These are phyloP conservation scores for Dendronephthya gigantea DNA, from an alignment of 64 coral and sea anemone species.

Conservation along the genomic window DNA sequence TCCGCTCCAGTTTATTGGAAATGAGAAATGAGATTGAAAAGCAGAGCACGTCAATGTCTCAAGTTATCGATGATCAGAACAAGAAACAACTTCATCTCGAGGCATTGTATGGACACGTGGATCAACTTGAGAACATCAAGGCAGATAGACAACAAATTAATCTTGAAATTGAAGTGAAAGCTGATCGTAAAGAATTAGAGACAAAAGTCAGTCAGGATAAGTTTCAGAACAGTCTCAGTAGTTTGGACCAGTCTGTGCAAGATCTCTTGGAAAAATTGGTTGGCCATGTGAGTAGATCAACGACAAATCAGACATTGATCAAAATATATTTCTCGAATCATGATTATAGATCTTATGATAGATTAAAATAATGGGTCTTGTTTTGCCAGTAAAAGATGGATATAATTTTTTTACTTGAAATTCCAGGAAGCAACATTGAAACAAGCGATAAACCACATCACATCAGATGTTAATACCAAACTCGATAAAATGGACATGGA, in stretches of 20 bases:
- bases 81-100: slow-evolving; percentile 12
- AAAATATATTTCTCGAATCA: neutral
- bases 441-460: slow-evolving; percentile 3
- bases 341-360: no score
- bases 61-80: neutral
- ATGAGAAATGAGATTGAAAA: neutral
- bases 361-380: no score
- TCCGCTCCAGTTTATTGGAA: neutral
- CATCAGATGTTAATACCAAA: neutral
- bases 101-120: neutral
- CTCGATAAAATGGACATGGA: neutral
- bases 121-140: neutral
- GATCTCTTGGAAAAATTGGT: neutral
- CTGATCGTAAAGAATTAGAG: neutral
- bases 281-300: neutral
- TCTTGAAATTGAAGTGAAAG: neutral
- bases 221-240: neutral
- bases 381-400: no score
- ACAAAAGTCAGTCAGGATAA: neutral
- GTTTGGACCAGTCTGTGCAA: neutral
- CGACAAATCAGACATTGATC: no score
- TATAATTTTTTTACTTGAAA: neutral
- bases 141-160: neutral
- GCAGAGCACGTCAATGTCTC: neutral
- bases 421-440: neutral